phyloP scores from a whole-genome alignment of 2,888 invertebrate genomes.

The Latrodectus hesperus region DNA sequence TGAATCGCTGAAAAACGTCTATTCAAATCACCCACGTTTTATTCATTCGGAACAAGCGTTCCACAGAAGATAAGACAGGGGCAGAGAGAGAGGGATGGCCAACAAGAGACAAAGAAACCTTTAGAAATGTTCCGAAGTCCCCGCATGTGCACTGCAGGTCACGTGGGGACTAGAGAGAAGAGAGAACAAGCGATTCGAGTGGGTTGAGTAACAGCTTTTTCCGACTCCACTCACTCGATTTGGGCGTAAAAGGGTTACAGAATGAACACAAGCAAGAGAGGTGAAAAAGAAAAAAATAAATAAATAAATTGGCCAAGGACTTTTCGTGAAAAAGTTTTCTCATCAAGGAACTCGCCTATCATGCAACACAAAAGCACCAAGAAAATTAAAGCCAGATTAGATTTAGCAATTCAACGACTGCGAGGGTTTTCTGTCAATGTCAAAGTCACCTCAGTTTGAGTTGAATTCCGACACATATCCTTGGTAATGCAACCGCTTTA shows the following conservation, averaged over 20 bases:
- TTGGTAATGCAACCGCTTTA: background rate
- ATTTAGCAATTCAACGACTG: constrained; percentile 20
- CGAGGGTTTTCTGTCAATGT: constrained; percentile 42
- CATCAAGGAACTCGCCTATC: constrained; percentile 14
- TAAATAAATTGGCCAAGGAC: constrained; percentile 63
- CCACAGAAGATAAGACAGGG: background rate
- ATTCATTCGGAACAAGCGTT: background rate
- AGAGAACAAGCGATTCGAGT: background rate
- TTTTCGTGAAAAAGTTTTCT: constrained; percentile 47
- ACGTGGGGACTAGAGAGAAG: constrained; percentile 1
- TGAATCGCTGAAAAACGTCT: too few relatives aligned
- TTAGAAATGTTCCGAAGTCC: background rate
- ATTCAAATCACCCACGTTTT: background rate
- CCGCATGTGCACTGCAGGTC: constrained; percentile 39
- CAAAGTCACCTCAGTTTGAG: constrained; percentile 50
- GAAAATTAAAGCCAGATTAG: constrained; percentile 24
- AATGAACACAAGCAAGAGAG: constrained; percentile 5
- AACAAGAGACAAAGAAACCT: background rate
- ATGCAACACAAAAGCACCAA: constrained; percentile 15
- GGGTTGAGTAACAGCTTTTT: constrained; percentile 48
- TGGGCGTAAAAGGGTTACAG: constrained; percentile 49
- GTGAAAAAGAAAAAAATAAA: constrained; percentile 5
- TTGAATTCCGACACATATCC: background rate
- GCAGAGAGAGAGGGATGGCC: background rate
- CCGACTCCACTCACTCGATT: constrained; percentile 30